Percentiles rank a stretch among this genome's conserved stretches.
Conservation (phyloP, 1,140 invertebrate genomes). For the Lucilia sericata region DNA sequence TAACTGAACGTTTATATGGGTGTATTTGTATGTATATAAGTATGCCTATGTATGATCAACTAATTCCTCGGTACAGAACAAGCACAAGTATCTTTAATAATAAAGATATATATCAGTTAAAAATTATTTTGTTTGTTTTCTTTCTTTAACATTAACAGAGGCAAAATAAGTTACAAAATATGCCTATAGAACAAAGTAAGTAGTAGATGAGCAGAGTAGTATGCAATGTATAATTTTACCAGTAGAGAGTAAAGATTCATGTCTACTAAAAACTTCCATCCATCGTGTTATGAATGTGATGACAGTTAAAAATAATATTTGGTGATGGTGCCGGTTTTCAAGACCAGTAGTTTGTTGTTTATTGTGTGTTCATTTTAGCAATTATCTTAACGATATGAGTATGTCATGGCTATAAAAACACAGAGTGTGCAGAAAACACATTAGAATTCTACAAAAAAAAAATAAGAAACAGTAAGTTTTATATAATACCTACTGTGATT, state of each 20-base stretch:
- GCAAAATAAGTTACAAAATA: neutral
- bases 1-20: no score
- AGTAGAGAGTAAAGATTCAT: neutral
- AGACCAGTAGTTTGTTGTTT: constrained; percentile 43
- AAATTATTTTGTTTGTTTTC: neutral
- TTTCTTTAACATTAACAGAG: neutral
- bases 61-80: neutral
- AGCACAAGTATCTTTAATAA: neutral
- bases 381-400: constrained; percentile 15
- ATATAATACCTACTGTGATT: no score
- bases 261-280: neutral
- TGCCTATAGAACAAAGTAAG: no score
- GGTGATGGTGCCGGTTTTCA: constrained; percentile 40
- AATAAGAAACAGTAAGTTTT: no score
- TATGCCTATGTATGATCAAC: neutral
- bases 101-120: neutral
- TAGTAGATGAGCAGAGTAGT: no score
- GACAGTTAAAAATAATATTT: constrained; percentile 7
- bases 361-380: neutral
- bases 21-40: no score
- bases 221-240: no score
- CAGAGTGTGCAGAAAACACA: neutral
- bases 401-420: neutral
- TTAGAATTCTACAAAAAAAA: neutral
- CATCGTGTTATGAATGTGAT: constrained; percentile 19